Evolutionary conservation across 2,888 invertebrate species (phyloP), one percentile per base, ranked within the genome.

Genomic region (Nomada ferruginata): DNA sequence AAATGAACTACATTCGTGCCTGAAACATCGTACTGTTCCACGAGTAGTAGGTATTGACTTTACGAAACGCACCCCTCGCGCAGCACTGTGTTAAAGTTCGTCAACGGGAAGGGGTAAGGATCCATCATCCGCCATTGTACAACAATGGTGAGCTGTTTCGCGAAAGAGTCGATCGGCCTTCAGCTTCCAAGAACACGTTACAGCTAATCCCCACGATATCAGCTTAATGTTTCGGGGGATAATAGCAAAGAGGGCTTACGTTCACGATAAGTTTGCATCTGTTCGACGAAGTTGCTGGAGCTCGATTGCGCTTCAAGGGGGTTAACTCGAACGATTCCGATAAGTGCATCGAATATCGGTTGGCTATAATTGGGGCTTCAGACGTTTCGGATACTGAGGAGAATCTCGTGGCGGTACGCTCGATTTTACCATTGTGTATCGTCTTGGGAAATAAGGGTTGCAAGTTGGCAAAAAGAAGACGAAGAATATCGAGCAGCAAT

Each of bases 191-290:
- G 72, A 76, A 64, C 76, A 26, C 71, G 73, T 79, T 79, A 53
- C 64, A n/a, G 50, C 63, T 84, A 79, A 85, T 84, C 85, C 71
- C n/a, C 71, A 66, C 70, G 65, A 66, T 72, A 84, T 83, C 75
- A 23, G 66, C 76, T 84, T 76, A 79, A 74, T 61, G 76, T 81
- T 82, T 82, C 70, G 72, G 20, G 15, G 66, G 78, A 85, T 85
- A 78, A 82, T 76, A 71, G 75, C 81, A 18, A 76, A 75, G 82
- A 50, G 70, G 72, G 70, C 78, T 80, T 72, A 69, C 72, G 42
- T 60, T 75, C 63, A 13, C 76, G 78, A 70, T 78, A 84, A 85
- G 72, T 79, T 82, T 42, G 42, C 42, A 69, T 73, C 66, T 61
- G 47, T 26, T 20, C 29, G 44, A 55, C 55, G 23, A 76, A 79